Evolutionary conservation across 1,140 invertebrate genomes (phyloP), one percentile per base, ranked within the genome.

Genomic region (Callitettix versicolor): DNA sequence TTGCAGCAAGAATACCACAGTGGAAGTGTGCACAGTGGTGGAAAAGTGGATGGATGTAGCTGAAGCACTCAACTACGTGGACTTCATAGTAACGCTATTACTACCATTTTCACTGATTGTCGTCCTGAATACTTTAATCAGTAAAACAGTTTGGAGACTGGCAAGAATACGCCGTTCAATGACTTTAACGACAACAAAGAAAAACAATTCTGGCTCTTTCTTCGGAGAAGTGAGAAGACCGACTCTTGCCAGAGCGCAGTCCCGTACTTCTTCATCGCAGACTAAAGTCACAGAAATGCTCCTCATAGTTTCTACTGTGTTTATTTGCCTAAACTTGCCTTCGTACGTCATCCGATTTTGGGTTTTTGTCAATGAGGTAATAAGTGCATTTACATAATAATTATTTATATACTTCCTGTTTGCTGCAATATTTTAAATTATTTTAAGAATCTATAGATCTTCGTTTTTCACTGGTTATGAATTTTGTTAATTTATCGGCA

Each of bases 251-350:
- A 30, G 17, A 4, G 17, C 44, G 15, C 42, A 47, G 44, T 46
- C 56, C 14, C 21, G 49, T 17, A 40, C 58, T 12, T 53, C 61
- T 21, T 58, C 76, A 24, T 78, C 80, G 17, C 80, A 85, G 61
- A 69, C 74, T 3, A 85, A 83, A 64, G 79, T 90, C 11, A 91
- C 86, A 2, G 82, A 86, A 66, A 90, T 89, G 82, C 73, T 91
- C 11, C 73, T 92, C 0, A 71, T 89, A 18, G 85, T 90, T 6
- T 88, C 86, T 1, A 80, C 81, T 1, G 82, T 86, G 1, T 92
- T 89, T 67, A 77, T 91, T 1, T 72, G 79, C 26, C 72, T 91
- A 18, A 91, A 91, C 70, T 66, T 89, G 15, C 88, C 88, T 0
- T 80, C 80, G 22, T 85, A 81, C 66, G 73, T 78, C 40, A 71